Conservation (phyloP, 2,113 vertebrate species). For the Rhizomys pruinosus region DNA sequence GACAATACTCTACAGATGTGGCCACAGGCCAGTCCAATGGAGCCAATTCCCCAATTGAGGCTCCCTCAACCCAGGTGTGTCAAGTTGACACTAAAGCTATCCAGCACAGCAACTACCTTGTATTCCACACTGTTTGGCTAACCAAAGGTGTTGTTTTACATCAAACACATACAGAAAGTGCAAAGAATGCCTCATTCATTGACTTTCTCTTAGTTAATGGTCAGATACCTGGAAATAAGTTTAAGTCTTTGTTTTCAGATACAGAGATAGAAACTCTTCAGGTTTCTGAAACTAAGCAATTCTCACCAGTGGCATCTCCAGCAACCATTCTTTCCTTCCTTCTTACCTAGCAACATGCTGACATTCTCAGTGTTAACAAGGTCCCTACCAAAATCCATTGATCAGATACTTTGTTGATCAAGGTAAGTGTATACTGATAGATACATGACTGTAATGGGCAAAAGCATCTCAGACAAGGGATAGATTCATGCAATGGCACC, state of each 20-base stretch:
- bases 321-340: not conserved
- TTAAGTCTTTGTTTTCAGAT: constrained; percentile 25
- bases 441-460: not conserved
- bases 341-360: constrained; percentile 21
- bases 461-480: not conserved
- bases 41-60: too few species aligned
- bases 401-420: constrained; percentile 1
- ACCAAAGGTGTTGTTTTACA: constrained; percentile 12
- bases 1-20: too few species aligned
- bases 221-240: not conserved
- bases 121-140: not conserved
- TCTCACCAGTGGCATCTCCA: not conserved
- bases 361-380: constrained; percentile 31
- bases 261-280: not conserved
- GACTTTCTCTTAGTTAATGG: not conserved
- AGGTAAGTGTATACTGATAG: not conserved
- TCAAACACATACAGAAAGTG: not conserved
- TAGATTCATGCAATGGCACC: not conserved
- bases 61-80: too few species aligned
- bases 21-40: too few species aligned
- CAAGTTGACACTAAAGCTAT: too few species aligned
- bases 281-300: not conserved
- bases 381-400: constrained; percentile 12
- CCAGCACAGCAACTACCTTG: too few species aligned
- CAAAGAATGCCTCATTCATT: not conserved